These are phyloP conservation scores for Tigriopus japonicus DNA, from an alignment of 1,140 invertebrate genomes.

Conservation along the genomic window DNA sequence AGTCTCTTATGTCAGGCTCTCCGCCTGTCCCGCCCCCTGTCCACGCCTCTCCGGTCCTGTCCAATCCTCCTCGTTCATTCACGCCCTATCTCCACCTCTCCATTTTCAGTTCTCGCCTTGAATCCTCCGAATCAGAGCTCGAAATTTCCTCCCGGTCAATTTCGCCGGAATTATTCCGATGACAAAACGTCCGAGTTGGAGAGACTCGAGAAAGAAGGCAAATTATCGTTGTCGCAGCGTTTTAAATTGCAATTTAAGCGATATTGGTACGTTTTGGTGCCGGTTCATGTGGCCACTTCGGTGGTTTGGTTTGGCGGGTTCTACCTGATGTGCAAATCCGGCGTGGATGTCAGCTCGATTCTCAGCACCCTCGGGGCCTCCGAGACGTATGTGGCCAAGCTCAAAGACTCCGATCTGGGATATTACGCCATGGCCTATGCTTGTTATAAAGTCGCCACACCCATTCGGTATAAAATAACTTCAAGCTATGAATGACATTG, in stretches of 20 bases:
- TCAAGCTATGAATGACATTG: conserved; percentile 35
- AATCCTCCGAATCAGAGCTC: too few species aligned
- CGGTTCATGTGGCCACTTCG: conserved; percentile 71
- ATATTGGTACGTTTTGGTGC: conserved; percentile 82
- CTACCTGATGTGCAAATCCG: conserved; percentile 71
- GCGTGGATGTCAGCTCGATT: conserved; percentile 58
- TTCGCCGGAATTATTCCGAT: too few species aligned
- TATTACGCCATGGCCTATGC: conserved; percentile 68
- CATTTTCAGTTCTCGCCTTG: too few species aligned
- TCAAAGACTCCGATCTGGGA: conserved; percentile 58
- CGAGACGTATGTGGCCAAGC: conserved; percentile 48
- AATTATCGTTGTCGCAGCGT: conserved; percentile 40
- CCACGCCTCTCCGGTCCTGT: too few species aligned
- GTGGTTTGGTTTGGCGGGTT: conserved; percentile 62
- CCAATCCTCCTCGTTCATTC: too few species aligned
- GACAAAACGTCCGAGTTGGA: too few species aligned
- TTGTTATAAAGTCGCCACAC: conserved; percentile 76
- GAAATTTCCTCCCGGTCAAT: too few species aligned
- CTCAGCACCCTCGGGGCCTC: conserved; percentile 51
- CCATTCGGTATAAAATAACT: conserved; percentile 46
- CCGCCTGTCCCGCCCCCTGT: too few species aligned
- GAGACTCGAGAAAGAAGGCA: too few species aligned
- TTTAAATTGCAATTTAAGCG: conserved; percentile 81
- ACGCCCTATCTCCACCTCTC: too few species aligned
- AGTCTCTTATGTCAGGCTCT: too few species aligned